Evolutionary conservation across 2,113 vertebrate genomes (phyloP).

Genomic region (Semicossyphus pulcher): DNA sequence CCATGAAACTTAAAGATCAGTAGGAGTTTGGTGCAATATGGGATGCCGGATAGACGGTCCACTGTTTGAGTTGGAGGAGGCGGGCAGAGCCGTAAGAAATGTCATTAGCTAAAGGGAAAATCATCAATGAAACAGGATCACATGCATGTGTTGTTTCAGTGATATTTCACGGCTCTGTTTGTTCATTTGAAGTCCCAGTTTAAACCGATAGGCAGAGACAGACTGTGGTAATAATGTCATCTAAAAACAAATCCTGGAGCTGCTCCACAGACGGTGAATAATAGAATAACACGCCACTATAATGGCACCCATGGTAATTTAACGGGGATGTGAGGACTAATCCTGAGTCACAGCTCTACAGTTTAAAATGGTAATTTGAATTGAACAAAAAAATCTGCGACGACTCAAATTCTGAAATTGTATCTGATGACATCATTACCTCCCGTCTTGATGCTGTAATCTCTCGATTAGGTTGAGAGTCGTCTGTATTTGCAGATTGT

Average conservation of each 20-base stretch:
- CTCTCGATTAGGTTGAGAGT: not conserved
- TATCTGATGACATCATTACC: not conserved
- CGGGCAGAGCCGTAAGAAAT: slow-evolving; percentile 35
- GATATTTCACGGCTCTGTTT: slow-evolving; percentile 38
- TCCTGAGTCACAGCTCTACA: not conserved
- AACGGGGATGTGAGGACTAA: slow-evolving; percentile 6
- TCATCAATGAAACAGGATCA: slow-evolving; percentile 36
- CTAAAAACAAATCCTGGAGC: slow-evolving; percentile 39
- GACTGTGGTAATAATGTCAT: slow-evolving; percentile 24
- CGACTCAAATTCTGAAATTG: not conserved
- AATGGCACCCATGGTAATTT: slow-evolving; percentile 10
- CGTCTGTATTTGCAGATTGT: not conserved
- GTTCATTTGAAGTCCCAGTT: slow-evolving; percentile 31
- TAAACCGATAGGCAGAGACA: slow-evolving; percentile 14
- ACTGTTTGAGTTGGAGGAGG: slow-evolving; percentile 49
- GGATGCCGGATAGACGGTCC: slow-evolving; percentile 25
- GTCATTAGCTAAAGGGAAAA: slow-evolving; percentile 27
- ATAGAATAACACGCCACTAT: slow-evolving; percentile 21
- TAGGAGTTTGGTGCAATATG: slow-evolving; percentile 22
- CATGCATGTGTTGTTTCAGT: slow-evolving; percentile 21
- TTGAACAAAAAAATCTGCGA: not conserved
- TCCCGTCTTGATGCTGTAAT: not conserved
- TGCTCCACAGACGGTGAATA: slow-evolving; percentile 31
- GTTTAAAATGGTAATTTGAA: not conserved
- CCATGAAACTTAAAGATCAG: slow-evolving; percentile 29